These are phyloP conservation scores for Leptogaster cylindrica DNA, from an alignment of 2,888 invertebrate species.

Conservation along the genomic window DNA sequence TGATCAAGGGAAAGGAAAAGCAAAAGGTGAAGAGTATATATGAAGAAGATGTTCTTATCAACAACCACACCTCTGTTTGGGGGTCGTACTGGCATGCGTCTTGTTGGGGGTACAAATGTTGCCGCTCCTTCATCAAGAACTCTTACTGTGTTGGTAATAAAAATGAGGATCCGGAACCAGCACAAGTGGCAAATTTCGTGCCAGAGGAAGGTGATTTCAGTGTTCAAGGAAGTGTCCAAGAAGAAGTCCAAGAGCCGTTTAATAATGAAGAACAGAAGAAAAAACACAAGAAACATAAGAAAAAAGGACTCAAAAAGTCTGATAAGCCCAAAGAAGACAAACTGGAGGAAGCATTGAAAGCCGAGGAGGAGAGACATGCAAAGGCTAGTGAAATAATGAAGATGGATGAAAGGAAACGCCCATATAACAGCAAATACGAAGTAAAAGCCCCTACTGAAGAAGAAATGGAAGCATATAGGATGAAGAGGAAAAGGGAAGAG, in stretches of 20 bases:
- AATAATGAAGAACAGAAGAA: slow-evolving; percentile 44
- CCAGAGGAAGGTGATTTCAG: slow-evolving; percentile 39
- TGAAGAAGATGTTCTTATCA: slow-evolving; percentile 90
- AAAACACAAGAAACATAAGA: slow-evolving; percentile 51
- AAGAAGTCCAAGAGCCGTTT: too few relatives aligned
- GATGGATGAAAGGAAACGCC: slow-evolving; percentile 87
- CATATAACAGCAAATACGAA: slow-evolving; percentile 90
- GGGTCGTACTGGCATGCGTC: slow-evolving; percentile 95
- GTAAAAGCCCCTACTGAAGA: slow-evolving; percentile 86
- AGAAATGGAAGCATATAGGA: slow-evolving; percentile 91
- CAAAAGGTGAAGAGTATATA: slow-evolving; percentile 84
- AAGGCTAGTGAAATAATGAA: slow-evolving; percentile 71
- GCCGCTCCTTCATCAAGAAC: slow-evolving; percentile 89
- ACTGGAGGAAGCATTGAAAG: slow-evolving; percentile 65
- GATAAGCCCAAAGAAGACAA: slow-evolving; percentile 63
- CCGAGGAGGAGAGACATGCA: slow-evolving; percentile 68
- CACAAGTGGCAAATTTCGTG: too few relatives aligned
- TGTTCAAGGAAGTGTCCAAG: too few relatives aligned
- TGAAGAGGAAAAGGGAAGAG: slow-evolving; percentile 81
- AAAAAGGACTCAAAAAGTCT: slow-evolving; percentile 56
- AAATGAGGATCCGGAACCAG: too few relatives aligned
- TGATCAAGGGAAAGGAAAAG: slow-evolving; percentile 86
- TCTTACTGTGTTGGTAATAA: slow-evolving; percentile 84
- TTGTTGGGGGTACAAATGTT: slow-evolving; percentile 96
- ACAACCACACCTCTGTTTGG: slow-evolving; percentile 95